These are phyloP conservation scores for Periophthalmodon schlosseri DNA, from an alignment of 2,113 vertebrate genomes.

Conservation along the genomic window DNA sequence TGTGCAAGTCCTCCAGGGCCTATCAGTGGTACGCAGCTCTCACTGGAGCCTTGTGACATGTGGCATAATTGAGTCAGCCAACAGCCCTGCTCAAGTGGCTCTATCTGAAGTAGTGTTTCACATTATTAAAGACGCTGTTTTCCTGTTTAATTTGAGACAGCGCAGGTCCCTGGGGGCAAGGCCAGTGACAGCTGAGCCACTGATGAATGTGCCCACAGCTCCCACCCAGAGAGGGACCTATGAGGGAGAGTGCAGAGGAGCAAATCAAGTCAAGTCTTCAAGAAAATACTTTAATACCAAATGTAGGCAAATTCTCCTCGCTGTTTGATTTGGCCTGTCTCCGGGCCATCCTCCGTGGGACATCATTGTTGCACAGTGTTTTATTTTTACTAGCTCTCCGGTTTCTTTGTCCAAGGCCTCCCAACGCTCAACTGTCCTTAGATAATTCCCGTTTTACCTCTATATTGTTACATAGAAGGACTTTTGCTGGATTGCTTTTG, in stretches of 20 bases:
- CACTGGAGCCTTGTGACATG: conserved; percentile 54
- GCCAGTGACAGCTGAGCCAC: conserved; percentile 45
- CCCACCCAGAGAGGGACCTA: conserved; percentile 56
- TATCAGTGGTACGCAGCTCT: conserved; percentile 57
- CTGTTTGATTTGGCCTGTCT: conserved; percentile 47
- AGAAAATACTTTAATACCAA: conserved; percentile 40
- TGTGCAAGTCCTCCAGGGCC: conserved; percentile 54
- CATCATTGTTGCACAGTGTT: conserved; percentile 51
- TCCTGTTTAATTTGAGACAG: conserved; percentile 58
- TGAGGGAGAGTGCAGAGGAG: conserved; percentile 41
- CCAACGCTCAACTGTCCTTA: conserved; percentile 29
- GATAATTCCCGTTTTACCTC: conserved; percentile 17
- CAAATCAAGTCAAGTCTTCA: conserved; percentile 34
- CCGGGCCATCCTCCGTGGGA: conserved; percentile 29
- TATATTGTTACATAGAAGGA: not conserved
- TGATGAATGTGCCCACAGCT: conserved; percentile 54
- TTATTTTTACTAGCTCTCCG: conserved; percentile 47
- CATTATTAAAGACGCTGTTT: conserved; percentile 58
- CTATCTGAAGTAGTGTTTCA: conserved; percentile 45
- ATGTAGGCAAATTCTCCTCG: conserved; percentile 30
- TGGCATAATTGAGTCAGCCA: conserved; percentile 65
- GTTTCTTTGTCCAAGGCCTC: conserved; percentile 45
- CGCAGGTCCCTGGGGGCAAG: conserved; percentile 25
- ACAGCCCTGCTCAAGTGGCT: conserved; percentile 38
- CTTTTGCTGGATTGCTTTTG: conserved; percentile 13